phyloP scores from a whole-genome alignment of 2,113 vertebrate species.

The Mellivora capensis region DNA sequence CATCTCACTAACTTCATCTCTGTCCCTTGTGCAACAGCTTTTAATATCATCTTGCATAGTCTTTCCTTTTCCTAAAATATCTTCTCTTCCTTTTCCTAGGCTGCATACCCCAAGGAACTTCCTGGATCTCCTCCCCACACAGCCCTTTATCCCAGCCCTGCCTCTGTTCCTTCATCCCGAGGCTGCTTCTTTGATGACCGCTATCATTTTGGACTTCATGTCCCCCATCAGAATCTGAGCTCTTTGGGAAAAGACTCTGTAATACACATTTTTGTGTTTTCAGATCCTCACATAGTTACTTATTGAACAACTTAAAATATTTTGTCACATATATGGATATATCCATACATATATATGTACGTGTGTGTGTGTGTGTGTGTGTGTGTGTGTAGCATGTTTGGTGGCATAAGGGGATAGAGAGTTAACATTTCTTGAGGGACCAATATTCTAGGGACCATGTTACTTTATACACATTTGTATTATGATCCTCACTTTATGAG shows the following conservation, averaged over 20 bases:
- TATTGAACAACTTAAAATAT: background rate
- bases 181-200: background rate
- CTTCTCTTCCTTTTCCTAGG: background rate
- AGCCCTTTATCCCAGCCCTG: background rate
- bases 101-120: background rate
- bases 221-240: background rate
- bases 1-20: background rate
- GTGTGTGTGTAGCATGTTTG: background rate
- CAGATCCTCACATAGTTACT: background rate
- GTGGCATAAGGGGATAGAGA: background rate
- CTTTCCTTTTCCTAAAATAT: background rate
- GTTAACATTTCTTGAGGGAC: background rate
- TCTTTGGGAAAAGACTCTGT: background rate
- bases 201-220: background rate
- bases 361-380: background rate
- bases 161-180: background rate
- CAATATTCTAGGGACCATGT: background rate
- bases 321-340: background rate
- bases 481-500: background rate
- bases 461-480: background rate
- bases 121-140: background rate
- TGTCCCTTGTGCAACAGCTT: background rate
- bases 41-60: background rate
- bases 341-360: fast-evolving
- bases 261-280: background rate